Percentiles rank a stretch among this genome's conserved stretches.
Evolutionary conservation across 2,113 vertebrate species (phyloP).

Genomic region (Eulemur rufifrons): DNA sequence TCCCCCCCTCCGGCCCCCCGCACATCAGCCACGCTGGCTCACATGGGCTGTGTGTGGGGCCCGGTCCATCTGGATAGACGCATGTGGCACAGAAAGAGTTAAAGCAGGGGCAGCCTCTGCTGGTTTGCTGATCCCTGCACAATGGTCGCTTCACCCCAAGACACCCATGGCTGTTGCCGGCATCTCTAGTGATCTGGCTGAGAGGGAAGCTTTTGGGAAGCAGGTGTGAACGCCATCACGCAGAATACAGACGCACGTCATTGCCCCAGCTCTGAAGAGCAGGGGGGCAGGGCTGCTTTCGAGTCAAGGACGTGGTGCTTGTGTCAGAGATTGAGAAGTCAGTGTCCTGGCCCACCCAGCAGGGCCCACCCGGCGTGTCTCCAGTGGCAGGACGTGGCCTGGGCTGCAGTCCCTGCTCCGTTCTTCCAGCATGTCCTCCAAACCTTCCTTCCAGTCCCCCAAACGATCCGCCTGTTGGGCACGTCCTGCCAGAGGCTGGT

Average conservation of each 20-base stretch:
- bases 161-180: background rate
- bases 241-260: accelerated
- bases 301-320: background rate
- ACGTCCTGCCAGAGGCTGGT: background rate
- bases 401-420: accelerated
- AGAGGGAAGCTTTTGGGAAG: background rate
- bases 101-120: background rate
- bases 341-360: background rate
- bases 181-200: background rate
- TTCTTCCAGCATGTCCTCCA: accelerated
- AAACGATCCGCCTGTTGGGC: accelerated
- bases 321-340: background rate
- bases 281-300: background rate
- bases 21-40: accelerated
- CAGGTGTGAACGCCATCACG: accelerated
- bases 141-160: background rate
- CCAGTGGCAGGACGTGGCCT: too few relatives aligned
- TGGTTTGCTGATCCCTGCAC: background rate
- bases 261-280: background rate
- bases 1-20: accelerated
- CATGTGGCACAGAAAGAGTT: background rate
- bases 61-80: accelerated
- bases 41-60: accelerated
- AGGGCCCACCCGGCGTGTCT: background rate
- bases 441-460: background rate